Evolutionary conservation across 2,797 vertebrate species (phyloP).

Genomic region (Bovichtus diacanthus): DNA sequence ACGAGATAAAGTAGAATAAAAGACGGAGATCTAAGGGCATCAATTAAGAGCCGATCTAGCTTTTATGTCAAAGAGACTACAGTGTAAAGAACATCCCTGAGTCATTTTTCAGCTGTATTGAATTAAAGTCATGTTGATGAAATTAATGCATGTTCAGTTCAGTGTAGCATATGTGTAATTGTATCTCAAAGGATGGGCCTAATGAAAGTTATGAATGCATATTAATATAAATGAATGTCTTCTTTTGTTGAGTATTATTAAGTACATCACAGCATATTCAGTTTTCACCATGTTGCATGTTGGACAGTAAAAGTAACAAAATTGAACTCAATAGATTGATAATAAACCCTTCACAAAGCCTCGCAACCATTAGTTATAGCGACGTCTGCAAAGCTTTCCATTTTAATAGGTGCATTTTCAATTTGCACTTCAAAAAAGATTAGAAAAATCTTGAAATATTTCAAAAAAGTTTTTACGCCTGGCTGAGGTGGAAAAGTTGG

Average conservation of each 20-base stretch:
- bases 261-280: background rate
- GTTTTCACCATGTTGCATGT: background rate
- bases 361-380: background rate
- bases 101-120: slow-evolving; percentile 14
- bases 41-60: slow-evolving; percentile 61
- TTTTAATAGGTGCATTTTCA: too few species aligned
- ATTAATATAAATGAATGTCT: background rate
- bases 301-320: background rate
- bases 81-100: slow-evolving; percentile 28
- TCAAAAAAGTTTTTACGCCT: too few species aligned
- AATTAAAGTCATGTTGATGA: slow-evolving; percentile 9
- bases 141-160: slow-evolving; percentile 17
- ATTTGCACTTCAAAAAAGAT: too few species aligned
- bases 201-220: slow-evolving; percentile 12
- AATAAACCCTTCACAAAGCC: background rate
- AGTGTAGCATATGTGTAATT: background rate
- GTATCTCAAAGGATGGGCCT: slow-evolving; percentile 7
- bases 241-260: background rate
- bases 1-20: slow-evolving; percentile 59
- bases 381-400: background rate
- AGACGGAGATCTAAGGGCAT: slow-evolving; percentile 63
- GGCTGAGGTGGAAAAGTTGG: too few species aligned
- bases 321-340: background rate
- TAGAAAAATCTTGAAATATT: too few species aligned
- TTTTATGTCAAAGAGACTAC: slow-evolving; percentile 68